phyloP scores from a whole-genome alignment of 2,113 vertebrate species.

The Myotis brandtii region DNA sequence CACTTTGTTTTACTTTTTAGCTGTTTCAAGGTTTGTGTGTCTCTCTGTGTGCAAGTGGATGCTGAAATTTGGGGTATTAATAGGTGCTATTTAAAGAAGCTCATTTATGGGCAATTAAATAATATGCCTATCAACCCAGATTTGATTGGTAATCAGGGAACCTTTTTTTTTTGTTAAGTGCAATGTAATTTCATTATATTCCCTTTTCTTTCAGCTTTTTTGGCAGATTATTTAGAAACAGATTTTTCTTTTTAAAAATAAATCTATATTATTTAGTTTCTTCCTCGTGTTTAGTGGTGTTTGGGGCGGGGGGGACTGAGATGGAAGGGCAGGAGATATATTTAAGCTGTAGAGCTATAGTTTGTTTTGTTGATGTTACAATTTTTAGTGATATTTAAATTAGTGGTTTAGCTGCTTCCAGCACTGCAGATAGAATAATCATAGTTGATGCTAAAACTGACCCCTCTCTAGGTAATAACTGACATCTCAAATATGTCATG shows the following conservation, averaged over 20 bases:
- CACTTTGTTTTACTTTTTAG: constrained; percentile 76
- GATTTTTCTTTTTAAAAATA: background rate
- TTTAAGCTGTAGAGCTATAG: background rate
- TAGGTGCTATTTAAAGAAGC: constrained; percentile 73
- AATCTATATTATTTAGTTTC: background rate
- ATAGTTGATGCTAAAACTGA: background rate
- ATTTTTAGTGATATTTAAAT: constrained; percentile 15
- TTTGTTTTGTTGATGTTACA: constrained; percentile 21
- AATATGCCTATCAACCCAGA: constrained; percentile 12
- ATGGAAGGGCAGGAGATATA: background rate
- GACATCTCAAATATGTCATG: background rate
- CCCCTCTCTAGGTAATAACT: background rate
- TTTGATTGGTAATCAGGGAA: constrained; percentile 26
- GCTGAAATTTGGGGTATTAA: constrained; percentile 66
- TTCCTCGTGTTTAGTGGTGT: background rate
- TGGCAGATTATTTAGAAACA: constrained; percentile 62
- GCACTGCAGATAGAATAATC: background rate
- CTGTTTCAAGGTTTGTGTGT: constrained; percentile 61
- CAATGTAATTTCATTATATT: constrained; percentile 63
- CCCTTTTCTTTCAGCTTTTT: constrained; percentile 40
- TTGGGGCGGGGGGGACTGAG: background rate
- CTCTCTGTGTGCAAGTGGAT: background rate
- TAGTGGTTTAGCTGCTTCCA: background rate
- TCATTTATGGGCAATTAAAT: constrained; percentile 74
- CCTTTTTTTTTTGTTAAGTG: constrained; percentile 22